phyloP scores from a whole-genome alignment of 1,140 invertebrate genomes.

The Elymnias hypermnestra region DNA sequence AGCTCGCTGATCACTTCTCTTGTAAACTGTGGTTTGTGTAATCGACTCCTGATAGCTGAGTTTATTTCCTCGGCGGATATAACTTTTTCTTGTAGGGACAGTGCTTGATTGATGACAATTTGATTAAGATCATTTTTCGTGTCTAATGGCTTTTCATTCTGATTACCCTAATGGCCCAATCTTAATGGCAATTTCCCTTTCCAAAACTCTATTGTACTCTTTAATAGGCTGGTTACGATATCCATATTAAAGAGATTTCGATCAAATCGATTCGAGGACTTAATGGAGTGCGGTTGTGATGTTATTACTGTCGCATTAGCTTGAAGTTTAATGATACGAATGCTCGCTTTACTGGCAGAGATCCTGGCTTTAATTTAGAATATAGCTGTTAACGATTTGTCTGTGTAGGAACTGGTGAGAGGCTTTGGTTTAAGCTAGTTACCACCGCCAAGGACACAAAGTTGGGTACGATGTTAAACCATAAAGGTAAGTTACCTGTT shows the following conservation, averaged over 20 bases:
- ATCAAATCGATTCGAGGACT: neutral
- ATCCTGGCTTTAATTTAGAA: too few relatives aligned
- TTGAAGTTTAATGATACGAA: too few relatives aligned
- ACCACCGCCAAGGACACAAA: too few relatives aligned
- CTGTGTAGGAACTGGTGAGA: too few relatives aligned
- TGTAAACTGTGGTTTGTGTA: slow-evolving; percentile 3
- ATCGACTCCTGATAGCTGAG: slow-evolving; percentile 20
- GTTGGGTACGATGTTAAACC: too few relatives aligned
- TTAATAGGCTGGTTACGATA: neutral
- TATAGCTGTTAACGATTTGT: too few relatives aligned
- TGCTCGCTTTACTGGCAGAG: too few relatives aligned
- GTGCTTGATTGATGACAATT: slow-evolving; percentile 26
- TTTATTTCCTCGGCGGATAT: slow-evolving; percentile 31
- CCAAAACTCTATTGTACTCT: slow-evolving; percentile 17
- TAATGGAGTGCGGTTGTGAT: neutral
- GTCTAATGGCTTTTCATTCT: slow-evolving; percentile 15
- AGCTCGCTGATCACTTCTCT: too few relatives aligned
- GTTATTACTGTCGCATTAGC: too few relatives aligned
- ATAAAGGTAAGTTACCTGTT: too few relatives aligned
- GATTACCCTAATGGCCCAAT: slow-evolving; percentile 20
- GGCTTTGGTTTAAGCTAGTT: too few relatives aligned
- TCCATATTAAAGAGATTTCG: slow-evolving; percentile 1
- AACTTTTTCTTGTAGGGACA: slow-evolving; percentile 20
- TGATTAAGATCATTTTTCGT: slow-evolving; percentile 28
- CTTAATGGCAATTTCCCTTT: slow-evolving; percentile 19